These are phyloP conservation scores for Ceuthmochares aereus DNA, from an alignment of 2,113 vertebrate species.

Conservation along the genomic window DNA sequence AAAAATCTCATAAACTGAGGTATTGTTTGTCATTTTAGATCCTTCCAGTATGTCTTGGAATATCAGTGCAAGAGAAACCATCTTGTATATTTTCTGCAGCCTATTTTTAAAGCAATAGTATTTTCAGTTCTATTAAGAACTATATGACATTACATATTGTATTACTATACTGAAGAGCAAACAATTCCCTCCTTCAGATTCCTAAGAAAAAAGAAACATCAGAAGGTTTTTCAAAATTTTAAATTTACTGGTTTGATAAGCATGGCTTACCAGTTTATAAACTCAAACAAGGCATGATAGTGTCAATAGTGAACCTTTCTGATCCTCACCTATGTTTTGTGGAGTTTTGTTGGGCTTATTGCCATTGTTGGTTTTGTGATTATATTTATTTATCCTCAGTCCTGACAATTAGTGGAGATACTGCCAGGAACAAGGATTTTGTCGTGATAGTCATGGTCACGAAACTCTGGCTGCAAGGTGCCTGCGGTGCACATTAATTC, in stretches of 20 bases:
- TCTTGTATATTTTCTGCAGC: background rate
- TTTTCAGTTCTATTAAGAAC: background rate
- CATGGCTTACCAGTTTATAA: background rate
- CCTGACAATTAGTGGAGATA: background rate
- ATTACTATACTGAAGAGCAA: background rate
- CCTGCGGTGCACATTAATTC: accelerated
- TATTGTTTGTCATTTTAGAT: conserved; percentile 12
- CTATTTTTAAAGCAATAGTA: background rate
- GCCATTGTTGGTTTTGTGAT: background rate
- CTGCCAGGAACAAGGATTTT: background rate
- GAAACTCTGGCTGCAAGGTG: background rate
- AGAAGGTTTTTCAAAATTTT: background rate
- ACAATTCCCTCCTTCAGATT: background rate
- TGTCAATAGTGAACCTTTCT: background rate
- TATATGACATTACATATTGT: background rate
- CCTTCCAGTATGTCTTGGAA: background rate
- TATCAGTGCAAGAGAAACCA: background rate
- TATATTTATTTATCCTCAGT: background rate
- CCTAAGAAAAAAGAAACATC: background rate
- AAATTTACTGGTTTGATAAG: background rate
- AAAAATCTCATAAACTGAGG: background rate
- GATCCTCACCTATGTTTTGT: background rate
- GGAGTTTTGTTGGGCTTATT: background rate
- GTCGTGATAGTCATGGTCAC: background rate
- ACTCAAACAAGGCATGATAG: background rate